phyloP scores from a whole-genome alignment of 2,797 vertebrate genomes.

The Triplophysa bombifrons region DNA sequence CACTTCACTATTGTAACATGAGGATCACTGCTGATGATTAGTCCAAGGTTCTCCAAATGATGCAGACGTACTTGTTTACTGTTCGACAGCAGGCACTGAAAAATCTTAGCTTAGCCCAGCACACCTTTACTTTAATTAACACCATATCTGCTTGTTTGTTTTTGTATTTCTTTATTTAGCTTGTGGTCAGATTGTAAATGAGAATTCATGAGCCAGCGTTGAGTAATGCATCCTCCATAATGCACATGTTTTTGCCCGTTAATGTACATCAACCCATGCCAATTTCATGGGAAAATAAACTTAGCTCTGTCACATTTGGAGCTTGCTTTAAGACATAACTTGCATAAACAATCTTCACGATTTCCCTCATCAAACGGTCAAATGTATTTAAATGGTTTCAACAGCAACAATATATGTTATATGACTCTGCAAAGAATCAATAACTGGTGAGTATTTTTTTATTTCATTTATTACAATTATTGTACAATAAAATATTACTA shows the following conservation, averaged over 20 bases:
- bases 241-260: slow-evolving; percentile 6
- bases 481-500: too few species aligned
- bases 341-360: background rate
- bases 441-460: too few species aligned
- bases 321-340: background rate
- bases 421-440: too few species aligned
- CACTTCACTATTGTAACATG: background rate
- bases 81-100: slow-evolving; percentile 25
- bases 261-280: background rate
- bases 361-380: too few species aligned
- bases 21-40: slow-evolving; percentile 18
- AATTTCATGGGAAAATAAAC: slow-evolving; percentile 19
- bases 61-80: slow-evolving; percentile 21
- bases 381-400: too few species aligned
- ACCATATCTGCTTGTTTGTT: background rate
- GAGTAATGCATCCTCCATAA: slow-evolving; percentile 36
- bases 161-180: background rate
- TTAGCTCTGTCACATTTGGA: background rate
- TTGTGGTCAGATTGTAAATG: slow-evolving; percentile 19
- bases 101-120: background rate
- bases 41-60: slow-evolving; percentile 18
- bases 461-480: too few species aligned
- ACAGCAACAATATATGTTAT: too few species aligned
- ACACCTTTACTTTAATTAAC: slow-evolving; percentile 21
- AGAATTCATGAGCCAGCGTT: slow-evolving; percentile 31